Percentiles rank a stretch among this genome's conserved stretches.
Conservation (phyloP, 1,140 invertebrate species). For the Dreissena polymorpha region DNA sequence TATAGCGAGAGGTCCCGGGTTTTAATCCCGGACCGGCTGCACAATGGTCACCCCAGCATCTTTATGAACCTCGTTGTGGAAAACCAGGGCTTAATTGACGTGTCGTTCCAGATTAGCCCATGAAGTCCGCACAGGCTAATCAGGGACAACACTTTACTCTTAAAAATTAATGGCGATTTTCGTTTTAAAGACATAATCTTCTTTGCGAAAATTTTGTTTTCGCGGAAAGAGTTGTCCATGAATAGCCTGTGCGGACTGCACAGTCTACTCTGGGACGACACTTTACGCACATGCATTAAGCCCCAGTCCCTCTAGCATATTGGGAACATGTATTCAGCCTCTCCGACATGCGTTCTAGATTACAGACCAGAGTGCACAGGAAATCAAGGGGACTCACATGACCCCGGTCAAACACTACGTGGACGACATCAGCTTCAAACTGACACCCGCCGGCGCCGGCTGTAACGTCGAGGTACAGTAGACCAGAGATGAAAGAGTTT, state of each 20-base stretch:
- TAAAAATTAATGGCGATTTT: too few relatives aligned
- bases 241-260: not conserved
- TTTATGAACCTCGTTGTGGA: too few relatives aligned
- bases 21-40: too few relatives aligned
- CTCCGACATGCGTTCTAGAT: slow-evolving; percentile 4
- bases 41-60: too few relatives aligned
- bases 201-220: not conserved
- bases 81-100: too few relatives aligned
- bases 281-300: not conserved
- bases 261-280: not conserved
- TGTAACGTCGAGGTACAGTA: slow-evolving; percentile 73
- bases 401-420: slow-evolving; percentile 76
- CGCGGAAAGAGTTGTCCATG: not conserved
- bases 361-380: not conserved
- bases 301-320: not conserved
- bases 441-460: slow-evolving; percentile 58
- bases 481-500: too few relatives aligned
- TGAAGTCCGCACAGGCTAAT: too few relatives aligned
- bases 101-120: too few relatives aligned
- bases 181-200: not conserved
- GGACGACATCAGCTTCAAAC: slow-evolving; percentile 77
- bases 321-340: not conserved
- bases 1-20: too few relatives aligned
- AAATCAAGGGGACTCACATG: slow-evolving; percentile 75
- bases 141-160: not conserved